A percentile compares a stretch with the other conserved stretches of the same genome.
Conservation (phyloP, 2,888 invertebrate genomes). For the Brachynemurus nebulosus region DNA sequence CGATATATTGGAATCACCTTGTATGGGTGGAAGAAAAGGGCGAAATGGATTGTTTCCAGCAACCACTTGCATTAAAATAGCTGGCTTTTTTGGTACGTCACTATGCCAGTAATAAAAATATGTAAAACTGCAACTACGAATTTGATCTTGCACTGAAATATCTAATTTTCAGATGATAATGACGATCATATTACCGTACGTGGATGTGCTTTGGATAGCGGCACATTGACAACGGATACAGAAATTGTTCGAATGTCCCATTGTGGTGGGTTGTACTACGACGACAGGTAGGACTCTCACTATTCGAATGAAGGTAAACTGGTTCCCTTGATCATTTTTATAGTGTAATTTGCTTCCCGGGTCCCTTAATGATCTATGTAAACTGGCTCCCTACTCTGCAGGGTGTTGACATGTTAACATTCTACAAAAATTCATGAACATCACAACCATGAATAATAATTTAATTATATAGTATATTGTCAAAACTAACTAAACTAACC, state of each 20-base stretch:
- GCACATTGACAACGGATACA: slow-evolving; percentile 88
- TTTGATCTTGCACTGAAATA: background rate
- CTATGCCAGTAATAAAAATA: background rate
- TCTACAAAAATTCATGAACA: background rate
- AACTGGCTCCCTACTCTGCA: too few species aligned
- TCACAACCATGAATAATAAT: too few species aligned
- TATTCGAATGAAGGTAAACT: too few species aligned
- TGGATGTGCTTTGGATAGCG: slow-evolving; percentile 89
- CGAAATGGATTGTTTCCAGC: slow-evolving; percentile 91
- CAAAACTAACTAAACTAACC: too few species aligned
- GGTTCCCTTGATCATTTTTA: too few species aligned
- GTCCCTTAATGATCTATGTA: background rate
- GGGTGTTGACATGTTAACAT: background rate
- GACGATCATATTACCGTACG: slow-evolving; percentile 76
- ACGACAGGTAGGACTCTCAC: slow-evolving; percentile 73
- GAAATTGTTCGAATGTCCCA: slow-evolving; percentile 96
- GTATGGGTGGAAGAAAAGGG: slow-evolving; percentile 88
- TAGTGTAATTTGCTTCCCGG: too few species aligned
- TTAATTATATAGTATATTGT: too few species aligned
- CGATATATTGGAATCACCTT: slow-evolving; percentile 75
- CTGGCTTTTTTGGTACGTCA: slow-evolving; percentile 70
- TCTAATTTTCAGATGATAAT: slow-evolving; percentile 49
- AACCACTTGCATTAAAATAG: slow-evolving; percentile 92
- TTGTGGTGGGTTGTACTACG: slow-evolving; percentile 87
- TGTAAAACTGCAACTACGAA: too few species aligned